phyloP scores from a whole-genome alignment of 2,888 invertebrate genomes.

The Drosophila leonis region DNA sequence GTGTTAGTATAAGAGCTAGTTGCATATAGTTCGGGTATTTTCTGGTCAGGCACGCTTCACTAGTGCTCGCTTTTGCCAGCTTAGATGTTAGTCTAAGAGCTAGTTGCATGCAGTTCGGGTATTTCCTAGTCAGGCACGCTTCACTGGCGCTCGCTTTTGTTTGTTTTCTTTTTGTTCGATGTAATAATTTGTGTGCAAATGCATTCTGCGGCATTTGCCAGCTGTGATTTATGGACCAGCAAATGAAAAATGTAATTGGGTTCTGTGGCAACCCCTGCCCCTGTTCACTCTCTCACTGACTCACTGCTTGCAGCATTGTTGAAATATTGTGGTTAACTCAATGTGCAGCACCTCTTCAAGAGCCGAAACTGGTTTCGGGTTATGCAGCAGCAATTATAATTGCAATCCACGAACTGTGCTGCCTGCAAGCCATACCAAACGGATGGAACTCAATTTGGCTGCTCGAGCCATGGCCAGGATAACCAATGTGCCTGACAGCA shows the following conservation, averaged over 20 bases:
- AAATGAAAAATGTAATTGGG: constrained; percentile 69
- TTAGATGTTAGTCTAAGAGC: no score
- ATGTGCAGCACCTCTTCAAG: not conserved
- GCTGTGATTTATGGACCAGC: constrained; percentile 58
- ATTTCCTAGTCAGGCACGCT: not conserved
- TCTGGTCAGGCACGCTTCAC: no score
- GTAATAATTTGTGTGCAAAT: constrained; percentile 12
- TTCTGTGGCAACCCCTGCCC: constrained; percentile 9
- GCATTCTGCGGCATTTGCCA: constrained; percentile 48
- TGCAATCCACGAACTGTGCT: constrained; percentile 26
- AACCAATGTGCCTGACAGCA: constrained; percentile 45
- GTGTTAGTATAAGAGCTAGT: no score
- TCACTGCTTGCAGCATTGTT: constrained; percentile 5
- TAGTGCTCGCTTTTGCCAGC: no score
- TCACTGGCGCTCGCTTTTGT: not conserved
- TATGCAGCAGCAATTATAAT: constrained; percentile 57
- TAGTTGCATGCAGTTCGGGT: not conserved
- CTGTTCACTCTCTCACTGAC: not conserved
- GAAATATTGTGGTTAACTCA: constrained; percentile 1
- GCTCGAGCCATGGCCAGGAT: constrained; percentile 17
- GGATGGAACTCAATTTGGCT: constrained; percentile 4
- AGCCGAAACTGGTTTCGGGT: constrained; percentile 6
- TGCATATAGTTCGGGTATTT: no score
- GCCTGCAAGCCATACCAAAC: constrained; percentile 3
- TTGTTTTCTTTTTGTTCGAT: constrained; percentile 21